These are phyloP conservation scores for Antedon mediterranea DNA, from an alignment of 53 echinoderm and acorn worm genomes.

Conservation along the genomic window DNA sequence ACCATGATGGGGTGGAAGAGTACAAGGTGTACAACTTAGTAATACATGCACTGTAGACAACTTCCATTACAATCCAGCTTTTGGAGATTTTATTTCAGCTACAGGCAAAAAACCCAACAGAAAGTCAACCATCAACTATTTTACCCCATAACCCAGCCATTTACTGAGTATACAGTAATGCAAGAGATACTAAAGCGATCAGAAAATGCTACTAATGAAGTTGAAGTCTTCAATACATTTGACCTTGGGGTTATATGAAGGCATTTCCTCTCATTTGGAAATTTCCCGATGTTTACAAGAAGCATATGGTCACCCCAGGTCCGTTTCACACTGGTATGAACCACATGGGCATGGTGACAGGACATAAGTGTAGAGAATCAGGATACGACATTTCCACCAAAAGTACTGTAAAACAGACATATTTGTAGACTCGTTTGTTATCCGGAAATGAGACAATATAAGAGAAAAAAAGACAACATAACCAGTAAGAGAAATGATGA, in stretches of 20 bases:
- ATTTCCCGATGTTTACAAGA: conserved; percentile 15
- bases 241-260: conserved; percentile 44
- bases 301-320: conserved; percentile 24
- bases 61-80: too few relatives aligned
- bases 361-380: conserved; percentile 22
- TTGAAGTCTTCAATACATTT: conserved; percentile 27
- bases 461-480: too few relatives aligned
- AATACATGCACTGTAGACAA: too few relatives aligned
- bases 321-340: conserved; percentile 42
- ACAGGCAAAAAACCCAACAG: neutral
- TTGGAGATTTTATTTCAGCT: conserved; percentile 26
- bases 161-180: neutral
- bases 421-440: too few relatives aligned
- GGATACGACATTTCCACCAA: neutral
- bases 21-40: too few relatives aligned
- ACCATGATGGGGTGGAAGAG: too few relatives aligned
- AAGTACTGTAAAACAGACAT: too few relatives aligned
- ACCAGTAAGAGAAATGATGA: too few relatives aligned
- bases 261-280: conserved; percentile 28
- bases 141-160: conserved; percentile 24
- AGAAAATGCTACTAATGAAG: conserved; percentile 27
- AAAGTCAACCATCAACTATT: conserved; percentile 25
- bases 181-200: conserved; percentile 23
- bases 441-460: too few relatives aligned
- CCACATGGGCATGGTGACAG: conserved; percentile 26